Conservation (phyloP, 1,140 invertebrate species). For the Holcopasites calliopsidis region DNA sequence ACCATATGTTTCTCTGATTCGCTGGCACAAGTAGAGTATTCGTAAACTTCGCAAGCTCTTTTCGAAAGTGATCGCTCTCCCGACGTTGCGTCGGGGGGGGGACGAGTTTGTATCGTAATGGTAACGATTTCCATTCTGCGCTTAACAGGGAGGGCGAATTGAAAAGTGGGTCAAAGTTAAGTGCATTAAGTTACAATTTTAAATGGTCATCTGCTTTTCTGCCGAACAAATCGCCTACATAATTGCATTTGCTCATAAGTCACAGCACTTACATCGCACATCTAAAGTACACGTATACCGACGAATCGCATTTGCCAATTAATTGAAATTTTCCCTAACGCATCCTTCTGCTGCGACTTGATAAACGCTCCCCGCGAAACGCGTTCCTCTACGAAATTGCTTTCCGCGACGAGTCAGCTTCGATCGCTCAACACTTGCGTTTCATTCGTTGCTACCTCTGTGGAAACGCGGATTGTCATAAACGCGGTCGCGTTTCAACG, state of each 20-base stretch:
- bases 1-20: background rate
- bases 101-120: background rate
- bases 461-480: background rate
- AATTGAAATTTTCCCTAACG: background rate
- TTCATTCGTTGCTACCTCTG: background rate
- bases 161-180: background rate
- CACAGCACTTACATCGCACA: background rate
- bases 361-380: constrained; percentile 5
- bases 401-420: background rate
- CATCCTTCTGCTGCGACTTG: background rate
- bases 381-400: background rate
- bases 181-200: no score
- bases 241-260: constrained; percentile 13
- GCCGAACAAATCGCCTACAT: constrained; percentile 27
- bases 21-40: background rate
- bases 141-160: background rate
- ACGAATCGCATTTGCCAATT: background rate
- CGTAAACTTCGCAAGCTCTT: background rate
- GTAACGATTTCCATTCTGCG: background rate
- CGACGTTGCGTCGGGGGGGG: background rate
- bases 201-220: background rate
- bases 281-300: background rate
- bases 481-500: background rate
- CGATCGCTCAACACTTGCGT: background rate
- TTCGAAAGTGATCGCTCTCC: no score